Conservation (phyloP, 92 coral and sea anemone genomes). For the Muricea muricata region DNA sequence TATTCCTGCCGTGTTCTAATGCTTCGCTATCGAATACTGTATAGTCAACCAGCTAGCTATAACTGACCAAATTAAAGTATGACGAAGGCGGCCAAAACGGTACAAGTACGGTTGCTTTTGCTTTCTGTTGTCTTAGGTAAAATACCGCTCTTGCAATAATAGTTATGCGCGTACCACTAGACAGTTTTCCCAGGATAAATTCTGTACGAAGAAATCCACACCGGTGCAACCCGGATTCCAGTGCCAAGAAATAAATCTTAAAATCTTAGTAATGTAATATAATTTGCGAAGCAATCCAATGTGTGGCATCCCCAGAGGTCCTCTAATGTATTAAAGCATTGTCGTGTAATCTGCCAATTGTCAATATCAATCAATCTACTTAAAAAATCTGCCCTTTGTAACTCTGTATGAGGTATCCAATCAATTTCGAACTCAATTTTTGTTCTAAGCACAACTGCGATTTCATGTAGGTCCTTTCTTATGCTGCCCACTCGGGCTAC, state of each 20-base stretch:
- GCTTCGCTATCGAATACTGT: neutral
- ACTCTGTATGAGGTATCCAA: slow-evolving; percentile 63
- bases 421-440: slow-evolving; percentile 47
- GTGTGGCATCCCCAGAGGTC: slow-evolving; percentile 42
- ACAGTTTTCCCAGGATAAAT: neutral
- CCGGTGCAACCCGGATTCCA: slow-evolving; percentile 23
- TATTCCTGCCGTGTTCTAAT: neutral
- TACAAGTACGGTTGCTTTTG: neutral
- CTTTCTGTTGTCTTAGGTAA: neutral
- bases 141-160: neutral
- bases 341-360: slow-evolving; percentile 53
- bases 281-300: slow-evolving; percentile 60
- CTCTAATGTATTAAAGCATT: slow-evolving; percentile 24
- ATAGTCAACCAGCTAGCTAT: neutral
- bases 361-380: slow-evolving; percentile 61
- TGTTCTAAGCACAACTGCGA: slow-evolving; percentile 41
- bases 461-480: slow-evolving; percentile 45
- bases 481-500: slow-evolving; percentile 65
- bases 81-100: neutral
- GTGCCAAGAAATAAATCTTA: slow-evolving; percentile 1
- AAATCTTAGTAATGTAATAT: neutral
- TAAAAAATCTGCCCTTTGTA: slow-evolving; percentile 57
- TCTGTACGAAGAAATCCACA: slow-evolving; percentile 23
- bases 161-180: slow-evolving; percentile 7
- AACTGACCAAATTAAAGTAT: neutral